Evolutionary conservation across 2,113 vertebrate genomes (phyloP), one percentile per base, ranked within the genome.

Genomic region (Eupsittula cactorum): DNA sequence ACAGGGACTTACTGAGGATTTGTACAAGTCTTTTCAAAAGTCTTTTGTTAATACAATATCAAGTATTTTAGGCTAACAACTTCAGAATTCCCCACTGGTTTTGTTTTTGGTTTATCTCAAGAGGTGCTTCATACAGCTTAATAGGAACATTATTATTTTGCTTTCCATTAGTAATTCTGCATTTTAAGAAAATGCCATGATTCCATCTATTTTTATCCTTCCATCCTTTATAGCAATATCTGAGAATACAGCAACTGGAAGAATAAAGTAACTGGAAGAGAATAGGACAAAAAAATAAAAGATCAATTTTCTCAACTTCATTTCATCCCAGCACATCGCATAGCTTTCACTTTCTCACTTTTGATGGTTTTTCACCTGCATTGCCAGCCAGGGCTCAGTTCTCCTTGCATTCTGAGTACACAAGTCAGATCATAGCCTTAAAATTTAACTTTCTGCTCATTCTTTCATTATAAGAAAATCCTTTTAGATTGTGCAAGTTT

Each of bases 1-100:
- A 64, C 1, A 71, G 33, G 33, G 47, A 78, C 47, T 94, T 77
- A 70, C 9, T 60, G 62, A 81, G 65, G 55, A 68, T 88, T 90
- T 78, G 73, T 86, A 78, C 62, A 87, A 57, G 68, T 52, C 69
- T 90, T 77, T 92, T 95, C 64, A 93, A 95, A 94, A 64, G 18
- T 33, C 55, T 94, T 80, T 90, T 81, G 35, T 82, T 94, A 50
- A 35, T 78, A 70, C 17, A 19, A 7, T 59, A 55, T 59, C 20
- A 49, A 59, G 47, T 44, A 69, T 64, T 79, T 92, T 83, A 82
- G 52, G 42, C 64, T 14, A 8, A 44, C 39, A 93, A 42, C 27
- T 90, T 96, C 60, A 71, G 64, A 62, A 63, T 77, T 92, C 44
- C 44, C 42, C 46, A 64, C 33, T 78, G 55, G 5, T 63, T 90